These are phyloP conservation scores for Rhynchotus rufescens DNA, from an alignment of 2,797 vertebrate genomes.

Conservation along the genomic window DNA sequence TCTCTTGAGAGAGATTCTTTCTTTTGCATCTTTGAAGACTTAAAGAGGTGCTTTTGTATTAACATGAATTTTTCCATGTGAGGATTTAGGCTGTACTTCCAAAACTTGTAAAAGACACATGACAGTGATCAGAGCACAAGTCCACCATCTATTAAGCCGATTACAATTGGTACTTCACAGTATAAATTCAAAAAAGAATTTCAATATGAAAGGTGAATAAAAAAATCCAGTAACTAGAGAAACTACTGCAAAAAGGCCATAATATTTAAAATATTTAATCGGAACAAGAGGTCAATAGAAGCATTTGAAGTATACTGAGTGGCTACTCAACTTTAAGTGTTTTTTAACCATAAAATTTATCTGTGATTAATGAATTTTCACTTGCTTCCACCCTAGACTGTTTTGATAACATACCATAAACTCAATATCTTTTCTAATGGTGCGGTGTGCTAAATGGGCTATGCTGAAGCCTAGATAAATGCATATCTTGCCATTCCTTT, in stretches of 20 bases:
- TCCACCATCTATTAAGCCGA: accelerated
- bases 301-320: neutral
- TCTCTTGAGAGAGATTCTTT: neutral
- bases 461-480: neutral
- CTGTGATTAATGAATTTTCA: neutral
- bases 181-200: neutral
- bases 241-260: neutral
- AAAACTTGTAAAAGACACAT: neutral
- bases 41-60: neutral
- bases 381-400: neutral
- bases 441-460: neutral
- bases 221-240: neutral
- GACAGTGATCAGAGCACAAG: neutral
- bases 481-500: neutral
- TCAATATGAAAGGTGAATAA: neutral
- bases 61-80: neutral
- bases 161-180: neutral
- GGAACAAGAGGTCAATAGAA: neutral
- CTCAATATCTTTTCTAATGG: neutral
- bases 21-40: neutral
- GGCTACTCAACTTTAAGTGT: neutral
- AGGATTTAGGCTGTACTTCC: neutral
- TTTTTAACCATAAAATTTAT: neutral
- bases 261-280: neutral
- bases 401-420: neutral